These are phyloP conservation scores for Spinibarbus caldwelli DNA, from an alignment of 2,797 vertebrate species.

Conservation along the genomic window DNA sequence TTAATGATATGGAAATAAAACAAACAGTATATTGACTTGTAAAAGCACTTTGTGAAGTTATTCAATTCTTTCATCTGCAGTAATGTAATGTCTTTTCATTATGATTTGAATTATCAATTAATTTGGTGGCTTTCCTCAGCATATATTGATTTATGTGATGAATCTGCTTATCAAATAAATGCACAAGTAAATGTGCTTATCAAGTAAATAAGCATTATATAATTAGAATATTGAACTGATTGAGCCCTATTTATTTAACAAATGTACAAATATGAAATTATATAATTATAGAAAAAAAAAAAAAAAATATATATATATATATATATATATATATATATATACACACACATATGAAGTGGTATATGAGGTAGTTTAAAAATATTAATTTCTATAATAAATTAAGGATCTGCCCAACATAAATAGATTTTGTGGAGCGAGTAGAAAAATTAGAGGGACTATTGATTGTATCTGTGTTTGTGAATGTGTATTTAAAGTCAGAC, in stretches of 20 bases:
- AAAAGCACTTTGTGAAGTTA: neutral
- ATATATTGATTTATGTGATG: slow-evolving; percentile 5
- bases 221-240: neutral
- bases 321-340: no score
- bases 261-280: neutral
- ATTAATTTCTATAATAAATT: neutral
- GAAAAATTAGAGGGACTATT: neutral
- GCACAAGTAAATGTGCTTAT: no score
- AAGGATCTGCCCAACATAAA: neutral
- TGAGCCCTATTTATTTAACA: neutral
- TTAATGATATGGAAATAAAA: neutral
- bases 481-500: slow-evolving; percentile 22
- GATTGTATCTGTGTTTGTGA: neutral
- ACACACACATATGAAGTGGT: no score
- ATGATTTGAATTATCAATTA: neutral
- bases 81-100: neutral
- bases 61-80: neutral
- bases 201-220: neutral
- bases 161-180: neutral
- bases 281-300: neutral
- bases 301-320: neutral
- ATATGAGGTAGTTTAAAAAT: neutral
- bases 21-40: neutral
- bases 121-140: neutral
- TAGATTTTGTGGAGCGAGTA: neutral